Evolutionary conservation across 2,113 vertebrate species (phyloP).

Genomic region (Peromyscus polionotus): DNA sequence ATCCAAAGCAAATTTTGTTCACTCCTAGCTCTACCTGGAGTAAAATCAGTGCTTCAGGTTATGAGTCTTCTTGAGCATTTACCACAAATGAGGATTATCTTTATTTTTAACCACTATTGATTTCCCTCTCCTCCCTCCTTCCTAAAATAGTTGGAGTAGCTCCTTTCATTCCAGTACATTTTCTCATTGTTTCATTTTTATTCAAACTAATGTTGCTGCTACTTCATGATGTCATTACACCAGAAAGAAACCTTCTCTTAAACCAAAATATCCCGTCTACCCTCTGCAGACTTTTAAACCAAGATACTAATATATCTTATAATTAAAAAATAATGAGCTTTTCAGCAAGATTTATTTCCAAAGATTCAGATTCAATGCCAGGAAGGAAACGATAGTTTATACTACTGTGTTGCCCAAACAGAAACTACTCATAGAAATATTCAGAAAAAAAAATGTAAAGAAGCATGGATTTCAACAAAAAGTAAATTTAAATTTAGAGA

Average conservation of each 20-base stretch:
- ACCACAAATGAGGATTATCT: constrained; percentile 4
- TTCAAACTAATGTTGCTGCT: constrained; percentile 74
- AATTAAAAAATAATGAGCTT: constrained; percentile 82
- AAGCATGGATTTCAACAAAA: constrained; percentile 60
- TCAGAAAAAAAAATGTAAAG: constrained; percentile 56
- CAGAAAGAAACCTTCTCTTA: constrained; percentile 62
- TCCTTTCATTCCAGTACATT: constrained; percentile 26
- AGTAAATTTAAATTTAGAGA: constrained; percentile 40
- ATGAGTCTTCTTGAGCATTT: constrained; percentile 34
- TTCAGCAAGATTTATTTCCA: constrained; percentile 79
- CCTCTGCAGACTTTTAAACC: constrained; percentile 52
- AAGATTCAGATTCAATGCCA: constrained; percentile 74
- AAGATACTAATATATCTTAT: constrained; percentile 70
- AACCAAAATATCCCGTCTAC: constrained; percentile 39
- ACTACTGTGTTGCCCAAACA: constrained; percentile 71
- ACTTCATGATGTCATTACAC: constrained; percentile 60
- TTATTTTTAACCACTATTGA: background rate
- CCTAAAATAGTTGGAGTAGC: constrained; percentile 16
- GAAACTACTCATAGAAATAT: constrained; percentile 69
- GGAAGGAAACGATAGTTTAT: constrained; percentile 62
- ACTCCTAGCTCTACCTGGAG: background rate
- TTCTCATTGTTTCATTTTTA: constrained; percentile 60
- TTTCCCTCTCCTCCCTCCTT: background rate
- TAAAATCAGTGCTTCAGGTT: background rate
- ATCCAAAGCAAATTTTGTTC: constrained; percentile 1